Evolutionary conservation across 2,797 vertebrate genomes (phyloP), one percentile per base, ranked within the genome.

Genomic region (Eurystomus glaucurus): DNA sequence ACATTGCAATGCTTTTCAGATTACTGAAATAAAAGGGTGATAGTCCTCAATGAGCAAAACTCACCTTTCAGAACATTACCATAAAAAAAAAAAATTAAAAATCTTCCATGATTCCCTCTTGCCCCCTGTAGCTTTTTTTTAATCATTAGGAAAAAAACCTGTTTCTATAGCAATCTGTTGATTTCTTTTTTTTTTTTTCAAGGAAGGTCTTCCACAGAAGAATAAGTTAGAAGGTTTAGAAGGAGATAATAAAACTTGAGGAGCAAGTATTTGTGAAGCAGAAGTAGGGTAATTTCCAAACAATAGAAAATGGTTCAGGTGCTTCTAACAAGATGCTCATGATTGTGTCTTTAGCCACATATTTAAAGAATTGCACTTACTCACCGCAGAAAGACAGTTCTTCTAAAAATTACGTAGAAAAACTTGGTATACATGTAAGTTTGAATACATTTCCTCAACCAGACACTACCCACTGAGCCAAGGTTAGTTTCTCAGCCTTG

Each of bases 1-100:
- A 78, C 58, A 88, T 11, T 35, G 14, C 82, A 93, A 90, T 31
- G 29, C 57, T 91, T 93, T 88, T 71, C 70, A 78, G 22, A 46
- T 71, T 48, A 81, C 18, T 43, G 41, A 43, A 43, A 43, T 14
- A 43, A 43, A 43, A 43, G 13, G 14, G 14, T 81, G 52, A 29
- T 43, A 41, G 35, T 19, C 29, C 69, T 72, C 37, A 57, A 28
- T 28, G 33, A 52, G 58, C 58, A 86, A 70, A 69, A 35, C n/a
- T 76, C 54, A 60, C n/a, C 66, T 65, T 78, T 69, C 22, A 69
- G 50, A 72, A 45, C 7, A 26, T 43, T 52, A 50, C 8, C 6
- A 11, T 8, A 11, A 39, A 41, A 70, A 19, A 58, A 51, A 21
- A 23, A 64, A 61, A 35, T 35, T 35, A 35, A 35, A 35, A 50